phyloP scores from a whole-genome alignment of 2,797 vertebrate species.

The Myioborus melanocephalus region DNA sequence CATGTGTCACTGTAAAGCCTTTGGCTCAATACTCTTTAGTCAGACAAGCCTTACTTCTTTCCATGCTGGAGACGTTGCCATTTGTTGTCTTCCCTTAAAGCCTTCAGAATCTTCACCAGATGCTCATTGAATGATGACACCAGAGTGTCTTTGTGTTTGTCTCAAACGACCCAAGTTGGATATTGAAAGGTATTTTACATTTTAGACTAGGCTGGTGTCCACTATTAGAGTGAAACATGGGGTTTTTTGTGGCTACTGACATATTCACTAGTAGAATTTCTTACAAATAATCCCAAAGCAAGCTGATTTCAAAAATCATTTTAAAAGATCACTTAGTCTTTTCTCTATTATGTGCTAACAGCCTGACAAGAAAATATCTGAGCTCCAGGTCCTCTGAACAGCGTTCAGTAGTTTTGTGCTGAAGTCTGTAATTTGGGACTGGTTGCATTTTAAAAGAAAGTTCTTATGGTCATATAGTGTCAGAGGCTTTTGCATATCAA shows the following conservation, averaged over 20 bases:
- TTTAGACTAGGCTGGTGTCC: not conserved
- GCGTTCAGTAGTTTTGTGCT: rapidly evolving
- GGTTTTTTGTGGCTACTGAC: not conserved
- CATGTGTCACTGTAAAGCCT: not conserved
- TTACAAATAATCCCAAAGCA: not conserved
- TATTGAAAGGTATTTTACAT: not conserved
- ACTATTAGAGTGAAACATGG: not conserved
- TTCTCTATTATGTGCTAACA: not conserved
- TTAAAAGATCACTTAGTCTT: not conserved
- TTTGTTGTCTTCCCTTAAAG: not conserved
- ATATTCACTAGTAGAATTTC: not conserved
- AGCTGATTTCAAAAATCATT: not conserved
- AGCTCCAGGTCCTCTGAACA: not conserved
- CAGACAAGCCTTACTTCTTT: not conserved
- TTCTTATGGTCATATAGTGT: not conserved
- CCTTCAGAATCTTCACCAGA: not conserved
- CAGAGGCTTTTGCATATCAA: not conserved
- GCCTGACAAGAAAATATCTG: not conserved
- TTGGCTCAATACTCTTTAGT: not conserved
- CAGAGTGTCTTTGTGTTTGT: not conserved
- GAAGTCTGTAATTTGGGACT: not conserved
- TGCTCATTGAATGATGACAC: no score
- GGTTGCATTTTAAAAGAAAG: not conserved
- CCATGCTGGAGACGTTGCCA: not conserved
- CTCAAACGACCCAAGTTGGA: not conserved